Conservation (phyloP, 2,113 vertebrate species). For the Protomyctophum bolini region DNA sequence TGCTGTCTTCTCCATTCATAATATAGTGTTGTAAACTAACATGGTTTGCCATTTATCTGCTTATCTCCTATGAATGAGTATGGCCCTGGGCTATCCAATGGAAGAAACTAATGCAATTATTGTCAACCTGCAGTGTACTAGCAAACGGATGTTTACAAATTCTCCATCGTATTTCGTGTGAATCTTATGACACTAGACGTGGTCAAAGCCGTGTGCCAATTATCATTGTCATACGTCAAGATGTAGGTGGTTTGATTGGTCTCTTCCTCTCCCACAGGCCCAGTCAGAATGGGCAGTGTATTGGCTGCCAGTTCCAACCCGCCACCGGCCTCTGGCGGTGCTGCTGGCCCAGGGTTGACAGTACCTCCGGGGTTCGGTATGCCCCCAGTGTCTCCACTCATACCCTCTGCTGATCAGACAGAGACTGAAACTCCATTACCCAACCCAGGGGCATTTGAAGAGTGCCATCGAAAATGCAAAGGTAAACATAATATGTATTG, state of each 20-base stretch:
- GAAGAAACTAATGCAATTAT: too few species aligned
- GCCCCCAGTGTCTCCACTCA: conserved; percentile 70
- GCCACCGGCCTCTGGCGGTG: conserved; percentile 40
- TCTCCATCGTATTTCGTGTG: too few species aligned
- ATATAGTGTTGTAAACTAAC: not conserved
- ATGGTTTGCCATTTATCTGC: not conserved
- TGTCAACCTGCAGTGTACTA: too few species aligned
- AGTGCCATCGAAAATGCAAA: conserved; percentile 90
- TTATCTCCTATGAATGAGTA: not conserved
- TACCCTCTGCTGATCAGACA: conserved; percentile 48
- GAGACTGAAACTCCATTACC: conserved; percentile 70
- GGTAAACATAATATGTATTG: conserved; percentile 67
- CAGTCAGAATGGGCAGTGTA: conserved; percentile 81
- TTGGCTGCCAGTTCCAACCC: conserved; percentile 81
- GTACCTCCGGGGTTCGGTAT: conserved; percentile 81
- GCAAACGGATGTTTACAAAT: too few species aligned
- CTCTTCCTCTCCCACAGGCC: too few species aligned
- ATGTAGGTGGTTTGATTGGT: too few species aligned
- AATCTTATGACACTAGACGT: too few species aligned
- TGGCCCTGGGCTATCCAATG: too few species aligned
- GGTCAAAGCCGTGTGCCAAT: not conserved
- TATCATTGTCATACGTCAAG: too few species aligned
- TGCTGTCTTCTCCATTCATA: not conserved
- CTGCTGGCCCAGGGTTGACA: conserved; percentile 59
- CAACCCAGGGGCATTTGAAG: conserved; percentile 89